Evolutionary conservation across 2,113 vertebrate species (phyloP).

Genomic region (Podiceps cristatus): DNA sequence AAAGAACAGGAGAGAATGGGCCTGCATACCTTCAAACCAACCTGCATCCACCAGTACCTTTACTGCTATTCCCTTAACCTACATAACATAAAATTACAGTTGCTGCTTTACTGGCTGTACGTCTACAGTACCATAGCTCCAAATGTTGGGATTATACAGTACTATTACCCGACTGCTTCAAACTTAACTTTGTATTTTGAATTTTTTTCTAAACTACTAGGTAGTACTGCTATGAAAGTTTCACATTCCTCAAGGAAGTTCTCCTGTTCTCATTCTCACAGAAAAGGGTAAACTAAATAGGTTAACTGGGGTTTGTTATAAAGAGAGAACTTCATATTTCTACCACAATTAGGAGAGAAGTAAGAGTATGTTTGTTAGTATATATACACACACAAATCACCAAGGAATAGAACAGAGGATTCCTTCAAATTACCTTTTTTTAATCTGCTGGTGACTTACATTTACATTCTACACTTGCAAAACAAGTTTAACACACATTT

Average conservation of each 20-base stretch:
- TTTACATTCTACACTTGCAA: not conserved
- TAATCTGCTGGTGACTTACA: not conserved
- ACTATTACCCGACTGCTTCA: fast-evolving
- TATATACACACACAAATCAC: not conserved
- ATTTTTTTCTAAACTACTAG: fast-evolving
- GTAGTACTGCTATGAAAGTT: fast-evolving
- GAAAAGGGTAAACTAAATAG: not conserved
- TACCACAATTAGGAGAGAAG: not conserved
- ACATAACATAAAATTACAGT: not conserved
- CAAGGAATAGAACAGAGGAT: not conserved
- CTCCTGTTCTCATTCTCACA: not conserved
- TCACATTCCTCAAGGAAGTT: not conserved
- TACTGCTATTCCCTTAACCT: not conserved
- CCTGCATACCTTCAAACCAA: not conserved
- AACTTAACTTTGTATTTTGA: not conserved
- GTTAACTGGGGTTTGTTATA: not conserved
- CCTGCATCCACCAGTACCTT: not conserved
- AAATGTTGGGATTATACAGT: not conserved
- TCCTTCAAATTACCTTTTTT: not conserved
- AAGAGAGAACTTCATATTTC: not conserved
- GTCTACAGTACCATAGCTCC: not conserved
- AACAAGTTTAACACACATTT: not conserved
- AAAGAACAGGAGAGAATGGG: not conserved
- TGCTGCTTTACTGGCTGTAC: not conserved
- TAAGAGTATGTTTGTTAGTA: not conserved